Conservation (phyloP, 2,797 vertebrate species). For the Mergus octosetaceus region DNA sequence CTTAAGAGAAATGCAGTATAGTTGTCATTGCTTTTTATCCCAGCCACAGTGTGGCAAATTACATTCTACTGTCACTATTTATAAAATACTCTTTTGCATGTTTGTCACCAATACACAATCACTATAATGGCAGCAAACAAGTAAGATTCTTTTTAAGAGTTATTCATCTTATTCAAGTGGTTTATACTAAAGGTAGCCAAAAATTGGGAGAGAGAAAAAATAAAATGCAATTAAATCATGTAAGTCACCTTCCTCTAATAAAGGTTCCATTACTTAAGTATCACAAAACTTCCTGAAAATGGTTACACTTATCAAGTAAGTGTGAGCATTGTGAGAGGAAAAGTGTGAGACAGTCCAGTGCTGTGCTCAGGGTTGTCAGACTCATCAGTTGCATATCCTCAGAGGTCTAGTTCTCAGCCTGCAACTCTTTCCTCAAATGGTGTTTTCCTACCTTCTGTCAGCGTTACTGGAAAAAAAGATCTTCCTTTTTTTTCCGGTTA, state of each 20-base stretch:
- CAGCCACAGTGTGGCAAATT: not conserved
- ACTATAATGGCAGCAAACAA: not conserved
- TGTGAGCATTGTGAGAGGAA: not conserved
- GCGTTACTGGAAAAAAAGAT: not conserved
- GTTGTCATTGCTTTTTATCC: slow-evolving; percentile 33
- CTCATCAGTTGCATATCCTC: not conserved
- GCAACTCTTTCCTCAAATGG: not conserved
- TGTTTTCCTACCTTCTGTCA: not conserved
- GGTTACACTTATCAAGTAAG: not conserved
- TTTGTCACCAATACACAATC: slow-evolving; percentile 16
- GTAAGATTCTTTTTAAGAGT: not conserved
- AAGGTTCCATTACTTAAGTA: not conserved
- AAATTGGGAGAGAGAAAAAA: not conserved
- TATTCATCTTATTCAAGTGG: not conserved
- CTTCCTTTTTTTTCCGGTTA: not conserved
- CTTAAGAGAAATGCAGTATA: not conserved
- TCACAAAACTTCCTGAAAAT: not conserved
- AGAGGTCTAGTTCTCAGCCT: not conserved
- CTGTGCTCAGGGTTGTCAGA: not conserved
- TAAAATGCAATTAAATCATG: not conserved
- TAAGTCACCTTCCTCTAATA: not conserved
- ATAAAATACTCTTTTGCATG: not conserved
- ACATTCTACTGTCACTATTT: slow-evolving; percentile 13
- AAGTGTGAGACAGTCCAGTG: not conserved
- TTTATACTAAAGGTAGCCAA: not conserved